Conservation (phyloP, 2,888 invertebrate genomes). For the Andrena hattorfiana region DNA sequence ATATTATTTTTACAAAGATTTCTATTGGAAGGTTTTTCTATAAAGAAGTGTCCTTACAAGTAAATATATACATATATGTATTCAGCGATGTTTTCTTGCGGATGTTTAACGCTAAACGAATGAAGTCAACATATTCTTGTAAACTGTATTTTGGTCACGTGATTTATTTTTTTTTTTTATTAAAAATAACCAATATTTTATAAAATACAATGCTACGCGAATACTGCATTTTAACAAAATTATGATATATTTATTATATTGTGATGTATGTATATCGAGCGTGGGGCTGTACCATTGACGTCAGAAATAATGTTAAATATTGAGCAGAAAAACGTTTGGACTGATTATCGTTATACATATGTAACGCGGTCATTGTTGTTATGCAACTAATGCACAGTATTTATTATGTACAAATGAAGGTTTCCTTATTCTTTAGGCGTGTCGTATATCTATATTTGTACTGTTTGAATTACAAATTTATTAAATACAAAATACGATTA, state of each 20-base stretch:
- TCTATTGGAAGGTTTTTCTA: no score
- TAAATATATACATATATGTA: background rate
- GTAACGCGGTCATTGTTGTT: background rate
- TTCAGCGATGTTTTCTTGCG: background rate
- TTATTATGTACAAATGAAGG: background rate
- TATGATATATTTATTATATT: slow-evolving; percentile 28
- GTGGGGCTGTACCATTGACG: background rate
- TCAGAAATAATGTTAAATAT: slow-evolving; percentile 5
- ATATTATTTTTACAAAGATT: no score
- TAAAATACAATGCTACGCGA: background rate
- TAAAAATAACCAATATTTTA: background rate
- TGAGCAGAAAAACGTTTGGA: background rate
- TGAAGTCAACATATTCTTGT: background rate
- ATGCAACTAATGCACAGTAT: slow-evolving; percentile 33
- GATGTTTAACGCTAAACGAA: background rate
- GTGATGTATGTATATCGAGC: no score
- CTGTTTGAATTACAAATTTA: slow-evolving; percentile 21
- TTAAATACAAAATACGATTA: background rate
- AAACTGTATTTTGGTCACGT: background rate
- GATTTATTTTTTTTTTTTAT: background rate
- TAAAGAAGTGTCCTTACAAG: no score
- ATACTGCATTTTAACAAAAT: slow-evolving; percentile 2
- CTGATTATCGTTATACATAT: background rate
- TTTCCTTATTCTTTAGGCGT: slow-evolving; percentile 1
- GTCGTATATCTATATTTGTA: slow-evolving; percentile 23